Base-by-base conservation (phyloP, 2,888 invertebrate species). In the Cephalotes varians region DNA sequence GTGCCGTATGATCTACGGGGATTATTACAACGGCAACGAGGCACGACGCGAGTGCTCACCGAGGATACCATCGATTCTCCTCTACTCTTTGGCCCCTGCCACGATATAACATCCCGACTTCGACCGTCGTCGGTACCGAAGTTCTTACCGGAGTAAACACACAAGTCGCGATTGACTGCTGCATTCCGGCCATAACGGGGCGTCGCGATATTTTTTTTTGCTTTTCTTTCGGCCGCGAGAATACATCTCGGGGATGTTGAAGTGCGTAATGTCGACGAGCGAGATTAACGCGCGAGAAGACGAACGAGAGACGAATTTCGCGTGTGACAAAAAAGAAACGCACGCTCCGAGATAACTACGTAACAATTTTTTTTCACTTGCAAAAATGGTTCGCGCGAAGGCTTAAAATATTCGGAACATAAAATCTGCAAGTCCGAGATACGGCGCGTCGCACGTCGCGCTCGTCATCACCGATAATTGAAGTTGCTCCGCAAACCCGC, bases 21-120 rank as follows among this genome's bases (percentile, higher is more conserved):
- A 91, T 93, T 93, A 92, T 93, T 93, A 92, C 92, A 92, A 91
- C 91, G 87, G 91, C 92, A 93, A 89, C 89, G 89, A 91, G 88
- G 82, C 91, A 91, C 91, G 91, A 91, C 89, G 87, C 82, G 89
- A 87, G 88, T 87, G 87, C 87, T 87, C 85, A 90, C 90, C 85
- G 84, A 73, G 86, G 86, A 89, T 88, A 87, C 88, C 86, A 51
- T 76, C 76, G 85, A 82, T 76, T 74, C 64, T 60, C 60, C 62
- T 85, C 85, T 87, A 90, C 91, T 88, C 91, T 91, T 91, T 91
- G 90, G 88, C 92, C 91, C 84, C 88, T 88, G 87, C 88, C 84
- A 88, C 90, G 87, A 89, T 91, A 90, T 90, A 92, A 91, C 85
- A 87, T 89, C 86, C 82, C 65, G 34, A 85, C 74, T 62, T 69